Base-by-base conservation (phyloP, 2,888 invertebrate species). In the Aspidapion aeneum region DNA sequence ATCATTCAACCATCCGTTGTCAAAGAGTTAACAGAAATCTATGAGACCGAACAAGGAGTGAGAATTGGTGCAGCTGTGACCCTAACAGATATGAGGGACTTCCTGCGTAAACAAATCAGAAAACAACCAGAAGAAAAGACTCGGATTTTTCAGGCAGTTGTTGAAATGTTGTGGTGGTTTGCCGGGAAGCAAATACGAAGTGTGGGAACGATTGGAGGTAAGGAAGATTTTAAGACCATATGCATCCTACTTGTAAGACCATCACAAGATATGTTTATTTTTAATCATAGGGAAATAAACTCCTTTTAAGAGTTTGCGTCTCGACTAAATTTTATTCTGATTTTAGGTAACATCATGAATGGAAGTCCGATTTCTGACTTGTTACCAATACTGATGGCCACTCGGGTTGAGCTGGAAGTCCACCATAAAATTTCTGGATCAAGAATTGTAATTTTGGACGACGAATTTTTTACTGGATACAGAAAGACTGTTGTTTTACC, bases 161-260 rank as follows among this genome's bases (percentile, higher is more conserved):
- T 88, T 7, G 87, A 91, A 60, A 98, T 97, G 91, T 81, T 98
- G 21, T 88, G 94, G 76, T 95, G 92, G 89, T 98, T 98, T 83
- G 98, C 96, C 57, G 96, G 97, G 3, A 92, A 90, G 74, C 98
- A 98, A 82, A 93, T 98, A 58, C 84, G 98, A 67, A 98, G 96
- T 79, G 95, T 95, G 16, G 96, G 96, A 57, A 89, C 93, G 16
- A 81, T 98, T 21, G 95, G 92, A 35, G 97, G 98, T 66, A 17
- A 64, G 66, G 89, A 97, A 17, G 97, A 98, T 82, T 85, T 90
- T 7, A 96, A 96, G 79, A 93, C 95, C 74, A 94, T 94, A 77
- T 88, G 91, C 69, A 87, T 87, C 73, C 74, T 85, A 83, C 91
- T 61, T 75, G 78, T 7, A 79, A 85, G 21, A 80, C 79, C 0